Percentiles rank a stretch among this genome's conserved stretches.
These are phyloP conservation scores for Crocuta crocuta DNA, from an alignment of 2,113 vertebrate species.

Conservation along the genomic window DNA sequence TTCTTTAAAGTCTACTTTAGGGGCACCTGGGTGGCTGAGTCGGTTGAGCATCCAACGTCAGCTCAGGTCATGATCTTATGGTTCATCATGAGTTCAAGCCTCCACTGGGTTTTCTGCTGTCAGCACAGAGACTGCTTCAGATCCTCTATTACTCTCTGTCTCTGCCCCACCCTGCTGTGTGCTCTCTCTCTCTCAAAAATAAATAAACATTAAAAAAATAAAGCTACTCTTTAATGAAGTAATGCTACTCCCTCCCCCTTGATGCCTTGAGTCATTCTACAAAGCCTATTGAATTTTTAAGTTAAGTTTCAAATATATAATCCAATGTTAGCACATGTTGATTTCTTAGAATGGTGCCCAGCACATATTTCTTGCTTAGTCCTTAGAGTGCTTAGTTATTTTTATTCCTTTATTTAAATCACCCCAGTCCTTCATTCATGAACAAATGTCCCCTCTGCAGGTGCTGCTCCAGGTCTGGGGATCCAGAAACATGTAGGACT, in stretches of 20 bases:
- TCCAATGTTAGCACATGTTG: background rate
- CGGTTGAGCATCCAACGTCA: too few species aligned
- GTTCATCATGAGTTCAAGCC: too few species aligned
- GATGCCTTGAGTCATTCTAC: background rate
- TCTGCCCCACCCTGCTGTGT: too few species aligned
- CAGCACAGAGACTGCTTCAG: too few species aligned
- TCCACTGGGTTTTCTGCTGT: too few species aligned
- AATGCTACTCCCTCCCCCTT: background rate
- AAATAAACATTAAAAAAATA: too few species aligned
- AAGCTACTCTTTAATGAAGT: background rate
- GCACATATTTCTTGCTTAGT: background rate
- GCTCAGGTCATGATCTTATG: too few species aligned
- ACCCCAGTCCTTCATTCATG: background rate
- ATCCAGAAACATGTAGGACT: background rate
- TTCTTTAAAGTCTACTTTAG: background rate
- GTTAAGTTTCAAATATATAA: background rate
- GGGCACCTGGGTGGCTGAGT: too few species aligned
- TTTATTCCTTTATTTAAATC: background rate
- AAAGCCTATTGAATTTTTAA: slow-evolving; percentile 27
- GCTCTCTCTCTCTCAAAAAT: too few species aligned
- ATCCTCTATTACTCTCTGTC: too few species aligned
- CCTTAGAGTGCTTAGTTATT: background rate
- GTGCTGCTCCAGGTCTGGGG: background rate
- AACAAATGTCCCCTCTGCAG: background rate
- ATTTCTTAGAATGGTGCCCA: background rate